phyloP scores from a whole-genome alignment of 2,797 vertebrate species.

The Rhynchotus rufescens region DNA sequence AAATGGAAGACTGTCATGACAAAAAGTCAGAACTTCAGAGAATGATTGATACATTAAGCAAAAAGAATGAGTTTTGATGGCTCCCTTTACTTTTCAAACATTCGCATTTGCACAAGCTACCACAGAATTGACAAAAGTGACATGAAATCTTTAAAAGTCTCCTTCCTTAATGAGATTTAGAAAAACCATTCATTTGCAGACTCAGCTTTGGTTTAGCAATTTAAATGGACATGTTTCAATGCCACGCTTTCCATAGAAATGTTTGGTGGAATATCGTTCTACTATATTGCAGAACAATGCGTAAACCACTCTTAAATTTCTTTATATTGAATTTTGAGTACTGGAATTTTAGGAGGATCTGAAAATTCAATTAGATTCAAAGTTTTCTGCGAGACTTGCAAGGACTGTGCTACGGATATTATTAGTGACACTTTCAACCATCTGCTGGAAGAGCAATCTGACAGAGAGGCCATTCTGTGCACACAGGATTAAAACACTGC shows the following conservation, averaged over 20 bases:
- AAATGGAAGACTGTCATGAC: neutral
- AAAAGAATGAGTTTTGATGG: neutral
- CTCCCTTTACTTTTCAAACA: neutral
- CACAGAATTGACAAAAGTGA: neutral
- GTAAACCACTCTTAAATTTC: neutral
- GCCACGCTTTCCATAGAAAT: neutral
- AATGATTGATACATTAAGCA: neutral
- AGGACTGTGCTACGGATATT: neutral
- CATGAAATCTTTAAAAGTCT: neutral
- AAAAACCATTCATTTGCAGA: neutral
- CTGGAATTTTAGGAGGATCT: neutral
- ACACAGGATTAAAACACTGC: neutral
- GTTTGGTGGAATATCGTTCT: neutral
- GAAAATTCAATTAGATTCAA: neutral
- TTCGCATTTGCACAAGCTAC: neutral
- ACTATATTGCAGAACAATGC: neutral
- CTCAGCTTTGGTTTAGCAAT: neutral
- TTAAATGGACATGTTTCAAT: neutral
- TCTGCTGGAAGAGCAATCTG: neutral
- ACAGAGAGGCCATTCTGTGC: neutral
- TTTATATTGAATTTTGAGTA: neutral
- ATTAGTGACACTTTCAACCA: neutral
- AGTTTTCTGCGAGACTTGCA: neutral
- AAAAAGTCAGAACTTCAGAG: neutral
- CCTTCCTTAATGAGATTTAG: neutral